A percentile compares a stretch with the other conserved stretches of the same genome.
Conservation (phyloP, 2,888 invertebrate species). For the Crossocerus cetratus region DNA sequence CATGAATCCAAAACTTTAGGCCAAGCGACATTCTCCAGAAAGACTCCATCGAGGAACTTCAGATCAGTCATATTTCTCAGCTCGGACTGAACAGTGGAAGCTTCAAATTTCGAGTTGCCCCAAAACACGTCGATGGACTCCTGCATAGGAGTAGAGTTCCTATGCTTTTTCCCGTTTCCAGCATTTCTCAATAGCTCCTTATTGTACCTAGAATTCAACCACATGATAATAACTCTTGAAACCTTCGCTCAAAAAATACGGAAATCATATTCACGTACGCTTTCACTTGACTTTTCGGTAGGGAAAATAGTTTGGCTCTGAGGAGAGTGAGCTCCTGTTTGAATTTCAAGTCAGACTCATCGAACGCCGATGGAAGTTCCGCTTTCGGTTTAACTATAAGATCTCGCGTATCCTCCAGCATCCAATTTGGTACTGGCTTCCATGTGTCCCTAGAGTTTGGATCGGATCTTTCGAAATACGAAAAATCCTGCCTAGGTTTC, state of each 20-base stretch:
- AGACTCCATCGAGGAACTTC: conserved; percentile 54
- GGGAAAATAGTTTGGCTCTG: conserved; percentile 48
- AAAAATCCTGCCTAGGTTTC: too few relatives aligned
- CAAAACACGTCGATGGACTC: conserved; percentile 18
- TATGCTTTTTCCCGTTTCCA: conserved; percentile 5
- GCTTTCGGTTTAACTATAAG: conserved; percentile 34
- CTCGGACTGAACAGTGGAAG: conserved; percentile 17
- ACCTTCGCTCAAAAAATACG: too few relatives aligned
- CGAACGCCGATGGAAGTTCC: conserved; percentile 44
- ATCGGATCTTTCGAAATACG: background rate
- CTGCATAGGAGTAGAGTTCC: conserved; percentile 19
- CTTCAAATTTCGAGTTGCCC: background rate
- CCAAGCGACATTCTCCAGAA: conserved; percentile 46
- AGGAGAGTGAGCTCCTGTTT: conserved; percentile 54
- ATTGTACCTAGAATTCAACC: background rate
- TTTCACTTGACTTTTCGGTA: conserved; percentile 6
- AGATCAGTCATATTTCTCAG: conserved; percentile 34
- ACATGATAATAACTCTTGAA: too few relatives aligned
- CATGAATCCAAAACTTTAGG: conserved; percentile 46
- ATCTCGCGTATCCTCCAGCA: conserved; percentile 40
- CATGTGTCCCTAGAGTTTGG: conserved; percentile 36
- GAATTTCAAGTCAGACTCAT: conserved; percentile 57
- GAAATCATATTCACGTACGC: conserved; percentile 23
- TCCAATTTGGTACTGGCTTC: conserved; percentile 39
- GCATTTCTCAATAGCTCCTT: background rate